These are phyloP conservation scores for Morus bassanus DNA, from an alignment of 2,797 vertebrate species.

Conservation along the genomic window DNA sequence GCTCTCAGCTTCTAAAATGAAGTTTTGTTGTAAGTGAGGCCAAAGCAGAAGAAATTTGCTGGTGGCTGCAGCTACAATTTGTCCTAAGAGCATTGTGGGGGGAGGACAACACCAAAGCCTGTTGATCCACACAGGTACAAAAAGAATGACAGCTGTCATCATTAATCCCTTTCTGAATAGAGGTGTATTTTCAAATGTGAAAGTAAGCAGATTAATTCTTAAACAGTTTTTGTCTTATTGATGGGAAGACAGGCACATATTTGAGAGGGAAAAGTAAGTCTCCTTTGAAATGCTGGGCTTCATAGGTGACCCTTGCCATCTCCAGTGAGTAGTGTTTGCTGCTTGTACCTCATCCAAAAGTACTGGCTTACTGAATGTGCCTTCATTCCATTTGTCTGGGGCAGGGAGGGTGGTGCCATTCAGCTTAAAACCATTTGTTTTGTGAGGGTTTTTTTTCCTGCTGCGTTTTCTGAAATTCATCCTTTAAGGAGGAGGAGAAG, in stretches of 20 bases:
- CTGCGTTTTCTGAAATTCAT: neutral
- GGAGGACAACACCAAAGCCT: neutral
- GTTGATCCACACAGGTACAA: neutral
- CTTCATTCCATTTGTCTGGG: neutral
- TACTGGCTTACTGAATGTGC: neutral
- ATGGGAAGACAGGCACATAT: neutral
- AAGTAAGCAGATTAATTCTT: neutral
- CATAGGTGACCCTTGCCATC: neutral
- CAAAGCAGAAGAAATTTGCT: neutral
- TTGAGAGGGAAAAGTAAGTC: neutral
- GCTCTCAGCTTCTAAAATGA: neutral
- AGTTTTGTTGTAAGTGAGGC: neutral
- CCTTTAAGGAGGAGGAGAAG: neutral
- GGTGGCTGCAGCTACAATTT: neutral
- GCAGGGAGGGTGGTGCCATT: neutral
- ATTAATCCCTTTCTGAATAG: neutral
- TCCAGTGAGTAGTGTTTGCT: neutral
- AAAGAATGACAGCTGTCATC: neutral
- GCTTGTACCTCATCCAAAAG: neutral
- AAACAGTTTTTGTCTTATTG: neutral
- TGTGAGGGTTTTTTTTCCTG: neutral
- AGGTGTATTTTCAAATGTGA: neutral
- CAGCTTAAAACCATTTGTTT: neutral
- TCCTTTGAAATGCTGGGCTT: neutral
- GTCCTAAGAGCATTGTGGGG: neutral